These are phyloP conservation scores for Bubo bubo DNA, from an alignment of 2,113 vertebrate genomes.

Conservation along the genomic window DNA sequence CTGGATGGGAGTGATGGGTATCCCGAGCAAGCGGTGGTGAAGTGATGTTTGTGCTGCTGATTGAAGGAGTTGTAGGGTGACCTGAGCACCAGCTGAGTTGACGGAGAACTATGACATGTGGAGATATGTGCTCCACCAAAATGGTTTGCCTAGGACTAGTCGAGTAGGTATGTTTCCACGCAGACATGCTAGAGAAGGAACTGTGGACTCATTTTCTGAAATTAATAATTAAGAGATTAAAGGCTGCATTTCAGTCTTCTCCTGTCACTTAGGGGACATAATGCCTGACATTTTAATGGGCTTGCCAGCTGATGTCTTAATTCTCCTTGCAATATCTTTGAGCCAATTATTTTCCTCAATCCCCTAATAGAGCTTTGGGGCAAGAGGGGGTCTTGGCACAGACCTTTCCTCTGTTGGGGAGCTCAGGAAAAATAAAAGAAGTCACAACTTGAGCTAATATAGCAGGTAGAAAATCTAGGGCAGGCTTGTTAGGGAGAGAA, in stretches of 20 bases:
- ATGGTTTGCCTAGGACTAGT: background rate
- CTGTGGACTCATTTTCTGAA: background rate
- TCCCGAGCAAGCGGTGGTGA: rapidly evolving
- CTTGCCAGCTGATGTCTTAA: background rate
- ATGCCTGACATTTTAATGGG: slow-evolving; percentile 24
- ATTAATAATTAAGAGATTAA: slow-evolving; percentile 15
- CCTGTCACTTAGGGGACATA: background rate
- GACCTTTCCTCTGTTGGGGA: background rate
- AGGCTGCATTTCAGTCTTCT: background rate
- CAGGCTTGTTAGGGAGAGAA: slow-evolving; percentile 2
- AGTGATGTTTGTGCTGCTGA: background rate
- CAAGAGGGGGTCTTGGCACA: background rate
- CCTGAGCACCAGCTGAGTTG: rapidly evolving
- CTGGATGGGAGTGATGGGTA: rapidly evolving
- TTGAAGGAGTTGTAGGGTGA: background rate
- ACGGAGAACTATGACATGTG: rapidly evolving
- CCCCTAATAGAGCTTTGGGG: background rate
- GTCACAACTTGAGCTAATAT: background rate
- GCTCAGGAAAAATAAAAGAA: background rate
- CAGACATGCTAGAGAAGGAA: background rate
- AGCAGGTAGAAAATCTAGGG: slow-evolving; percentile 15
- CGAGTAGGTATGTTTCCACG: rapidly evolving
- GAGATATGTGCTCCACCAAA: background rate
- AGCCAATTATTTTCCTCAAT: slow-evolving; percentile 12
- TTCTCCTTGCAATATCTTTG: background rate